Evolutionary conservation across 2,797 vertebrate genomes (phyloP).

Genomic region (Lophius americanus): DNA sequence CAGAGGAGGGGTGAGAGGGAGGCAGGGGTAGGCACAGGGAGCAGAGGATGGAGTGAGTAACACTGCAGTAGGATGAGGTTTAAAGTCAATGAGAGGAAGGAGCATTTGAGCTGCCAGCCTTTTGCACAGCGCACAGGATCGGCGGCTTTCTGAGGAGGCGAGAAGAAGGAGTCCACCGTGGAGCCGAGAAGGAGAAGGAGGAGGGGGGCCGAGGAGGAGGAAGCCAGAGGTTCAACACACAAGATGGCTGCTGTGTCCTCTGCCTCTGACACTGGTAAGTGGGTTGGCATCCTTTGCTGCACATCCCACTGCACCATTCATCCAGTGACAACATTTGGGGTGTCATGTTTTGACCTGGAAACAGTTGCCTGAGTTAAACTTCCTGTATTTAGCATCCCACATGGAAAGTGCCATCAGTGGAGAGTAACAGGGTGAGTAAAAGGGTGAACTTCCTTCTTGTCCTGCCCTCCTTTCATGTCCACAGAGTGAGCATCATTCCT

Average conservation of each 20-base stretch:
- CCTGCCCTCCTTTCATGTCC: background rate
- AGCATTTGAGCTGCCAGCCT: slow-evolving; percentile 59
- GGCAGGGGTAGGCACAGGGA: slow-evolving; percentile 38
- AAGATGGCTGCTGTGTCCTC: slow-evolving; percentile 86
- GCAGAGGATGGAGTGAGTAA: slow-evolving; percentile 44
- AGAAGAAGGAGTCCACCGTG: slow-evolving; percentile 61
- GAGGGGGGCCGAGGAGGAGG: slow-evolving; percentile 72
- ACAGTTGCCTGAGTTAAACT: slow-evolving; percentile 64
- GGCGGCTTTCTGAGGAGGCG: slow-evolving; percentile 61
- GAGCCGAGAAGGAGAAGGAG: slow-evolving; percentile 77
- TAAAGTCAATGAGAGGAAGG: slow-evolving; percentile 57
- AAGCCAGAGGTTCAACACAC: slow-evolving; percentile 81
- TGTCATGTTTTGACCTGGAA: slow-evolving; percentile 14
- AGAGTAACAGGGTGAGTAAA: slow-evolving; percentile 21
- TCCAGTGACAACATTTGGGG: slow-evolving; percentile 12
- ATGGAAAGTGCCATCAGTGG: slow-evolving; percentile 43
- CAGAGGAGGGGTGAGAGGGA: slow-evolving; percentile 36
- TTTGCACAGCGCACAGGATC: slow-evolving; percentile 41
- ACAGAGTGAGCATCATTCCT: background rate
- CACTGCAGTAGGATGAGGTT: slow-evolving; percentile 74
- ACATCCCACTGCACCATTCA: slow-evolving; percentile 21
- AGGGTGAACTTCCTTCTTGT: slow-evolving; percentile 37
- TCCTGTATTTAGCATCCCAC: slow-evolving; percentile 50
- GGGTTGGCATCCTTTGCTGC: slow-evolving; percentile 39
- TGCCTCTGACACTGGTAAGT: slow-evolving; percentile 80